Conservation (phyloP, 1,140 invertebrate species). For the Penaeus vannamei region DNA sequence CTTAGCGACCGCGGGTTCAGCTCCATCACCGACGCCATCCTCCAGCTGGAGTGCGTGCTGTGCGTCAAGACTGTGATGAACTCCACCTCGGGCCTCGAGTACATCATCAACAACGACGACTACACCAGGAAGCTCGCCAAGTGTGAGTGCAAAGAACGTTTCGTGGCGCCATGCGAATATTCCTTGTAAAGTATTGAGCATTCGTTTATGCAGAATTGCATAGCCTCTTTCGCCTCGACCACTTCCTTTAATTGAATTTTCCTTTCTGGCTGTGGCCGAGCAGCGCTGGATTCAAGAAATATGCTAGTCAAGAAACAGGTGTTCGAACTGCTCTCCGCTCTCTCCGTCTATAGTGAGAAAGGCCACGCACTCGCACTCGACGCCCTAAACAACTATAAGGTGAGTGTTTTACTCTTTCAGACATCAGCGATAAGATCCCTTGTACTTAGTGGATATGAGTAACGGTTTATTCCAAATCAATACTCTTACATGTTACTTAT, state of each 20-base stretch:
- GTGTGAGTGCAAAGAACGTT: conserved; percentile 70
- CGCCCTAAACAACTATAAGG: conserved; percentile 90
- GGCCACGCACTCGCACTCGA: conserved; percentile 88
- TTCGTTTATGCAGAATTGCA: too few relatives aligned
- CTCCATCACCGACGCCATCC: conserved; percentile 72
- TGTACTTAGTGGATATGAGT: background rate
- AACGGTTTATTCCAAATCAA: background rate
- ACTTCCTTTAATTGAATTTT: background rate
- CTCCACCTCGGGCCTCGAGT: conserved; percentile 73
- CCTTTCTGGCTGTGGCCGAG: conserved; percentile 79
- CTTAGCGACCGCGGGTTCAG: conserved; percentile 70
- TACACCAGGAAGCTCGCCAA: conserved; percentile 72
- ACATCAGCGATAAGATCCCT: too few relatives aligned
- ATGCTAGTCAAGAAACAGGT: conserved; percentile 91
- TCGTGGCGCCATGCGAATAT: too few relatives aligned
- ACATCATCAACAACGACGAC: conserved; percentile 72
- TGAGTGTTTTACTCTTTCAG: conserved; percentile 70
- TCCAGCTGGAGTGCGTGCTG: conserved; percentile 73
- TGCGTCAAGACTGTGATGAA: conserved; percentile 75
- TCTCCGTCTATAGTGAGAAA: conserved; percentile 89
- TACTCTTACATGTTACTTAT: background rate
- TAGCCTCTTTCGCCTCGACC: background rate
- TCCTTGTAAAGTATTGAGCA: too few relatives aligned
- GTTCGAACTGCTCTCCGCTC: conserved; percentile 89
- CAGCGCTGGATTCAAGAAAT: conserved; percentile 86